Evolutionary conservation across 2,888 invertebrate species (phyloP).

Genomic region (Hydriomena furcata): DNA sequence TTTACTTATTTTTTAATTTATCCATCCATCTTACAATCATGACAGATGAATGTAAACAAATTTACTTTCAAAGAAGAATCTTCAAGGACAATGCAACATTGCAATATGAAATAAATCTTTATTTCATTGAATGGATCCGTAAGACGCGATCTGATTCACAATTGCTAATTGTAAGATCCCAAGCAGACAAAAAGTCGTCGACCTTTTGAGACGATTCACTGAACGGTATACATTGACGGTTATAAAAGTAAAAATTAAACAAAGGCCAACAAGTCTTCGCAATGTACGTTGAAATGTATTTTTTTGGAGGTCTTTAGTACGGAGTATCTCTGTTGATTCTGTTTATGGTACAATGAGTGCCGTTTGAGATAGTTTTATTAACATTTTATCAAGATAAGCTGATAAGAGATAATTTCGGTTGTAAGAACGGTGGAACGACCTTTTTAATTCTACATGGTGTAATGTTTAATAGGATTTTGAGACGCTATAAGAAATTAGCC

Average conservation of each 20-base stretch:
- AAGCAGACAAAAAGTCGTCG: conserved; percentile 16
- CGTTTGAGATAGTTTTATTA: conserved; percentile 13
- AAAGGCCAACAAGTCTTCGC: not conserved
- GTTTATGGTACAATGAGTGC: conserved; percentile 10
- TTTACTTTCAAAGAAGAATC: not conserved
- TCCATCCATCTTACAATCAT: too few relatives aligned
- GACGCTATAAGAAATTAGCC: too few relatives aligned
- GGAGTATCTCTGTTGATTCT: conserved; percentile 5
- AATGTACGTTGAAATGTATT: not conserved
- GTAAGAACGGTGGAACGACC: conserved; percentile 7
- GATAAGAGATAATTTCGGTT: conserved; percentile 6
- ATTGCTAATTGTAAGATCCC: conserved; percentile 13
- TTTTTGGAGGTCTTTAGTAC: not conserved
- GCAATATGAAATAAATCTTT: conserved; percentile 15
- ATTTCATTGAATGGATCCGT: conserved; percentile 20
- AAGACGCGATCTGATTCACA: conserved; percentile 18
- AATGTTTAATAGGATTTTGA: too few relatives aligned
- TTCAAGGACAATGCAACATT: conserved; percentile 1
- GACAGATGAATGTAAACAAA: conserved; percentile 2
- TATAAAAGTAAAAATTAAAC: not conserved
- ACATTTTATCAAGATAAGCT: conserved; percentile 22
- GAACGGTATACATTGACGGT: conserved; percentile 4
- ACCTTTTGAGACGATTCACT: conserved; percentile 4
- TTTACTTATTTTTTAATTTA: too few relatives aligned
- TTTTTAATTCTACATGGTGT: not conserved